Evolutionary conservation across 2,888 invertebrate species (phyloP).

Genomic region (Cephus rjabovi): DNA sequence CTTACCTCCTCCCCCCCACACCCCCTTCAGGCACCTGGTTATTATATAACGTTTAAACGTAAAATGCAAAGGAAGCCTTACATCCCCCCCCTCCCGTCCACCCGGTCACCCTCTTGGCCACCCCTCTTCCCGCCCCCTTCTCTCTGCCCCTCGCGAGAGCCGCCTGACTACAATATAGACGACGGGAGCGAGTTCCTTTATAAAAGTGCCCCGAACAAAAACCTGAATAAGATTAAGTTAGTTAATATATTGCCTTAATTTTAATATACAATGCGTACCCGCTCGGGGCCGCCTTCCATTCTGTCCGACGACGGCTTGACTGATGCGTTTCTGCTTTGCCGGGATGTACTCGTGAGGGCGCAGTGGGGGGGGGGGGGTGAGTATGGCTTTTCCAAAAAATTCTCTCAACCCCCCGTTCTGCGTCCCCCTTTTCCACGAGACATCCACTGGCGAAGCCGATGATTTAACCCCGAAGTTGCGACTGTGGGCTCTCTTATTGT

Average conservation of each 20-base stretch:
- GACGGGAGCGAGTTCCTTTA: conserved; percentile 18
- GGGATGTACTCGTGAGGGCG: not conserved
- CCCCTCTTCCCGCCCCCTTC: not conserved
- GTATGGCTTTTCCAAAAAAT: not conserved
- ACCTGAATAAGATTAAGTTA: conserved; percentile 44
- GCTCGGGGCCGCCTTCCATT: conserved; percentile 12
- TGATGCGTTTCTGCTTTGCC: conserved; percentile 13
- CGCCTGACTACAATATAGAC: conserved; percentile 12
- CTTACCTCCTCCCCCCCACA: too few relatives aligned
- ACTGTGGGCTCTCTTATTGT: too few relatives aligned
- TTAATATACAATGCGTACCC: conserved; percentile 41
- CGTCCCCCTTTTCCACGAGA: too few relatives aligned
- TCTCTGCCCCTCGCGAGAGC: not conserved
- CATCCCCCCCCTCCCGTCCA: not conserved
- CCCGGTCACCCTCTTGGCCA: not conserved
- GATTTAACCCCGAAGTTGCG: too few relatives aligned
- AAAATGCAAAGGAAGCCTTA: conserved; percentile 22
- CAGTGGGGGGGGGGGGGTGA: not conserved
- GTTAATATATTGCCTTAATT: conserved; percentile 49
- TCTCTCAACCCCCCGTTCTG: too few relatives aligned
- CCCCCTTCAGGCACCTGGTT: conserved; percentile 7
- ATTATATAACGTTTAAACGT: conserved; percentile 35
- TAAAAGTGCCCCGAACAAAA: conserved; percentile 37
- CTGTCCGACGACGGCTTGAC: conserved; percentile 16
- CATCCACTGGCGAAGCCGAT: too few relatives aligned